Conservation (phyloP, 1,140 invertebrate species). For the Babylonia areolata region DNA sequence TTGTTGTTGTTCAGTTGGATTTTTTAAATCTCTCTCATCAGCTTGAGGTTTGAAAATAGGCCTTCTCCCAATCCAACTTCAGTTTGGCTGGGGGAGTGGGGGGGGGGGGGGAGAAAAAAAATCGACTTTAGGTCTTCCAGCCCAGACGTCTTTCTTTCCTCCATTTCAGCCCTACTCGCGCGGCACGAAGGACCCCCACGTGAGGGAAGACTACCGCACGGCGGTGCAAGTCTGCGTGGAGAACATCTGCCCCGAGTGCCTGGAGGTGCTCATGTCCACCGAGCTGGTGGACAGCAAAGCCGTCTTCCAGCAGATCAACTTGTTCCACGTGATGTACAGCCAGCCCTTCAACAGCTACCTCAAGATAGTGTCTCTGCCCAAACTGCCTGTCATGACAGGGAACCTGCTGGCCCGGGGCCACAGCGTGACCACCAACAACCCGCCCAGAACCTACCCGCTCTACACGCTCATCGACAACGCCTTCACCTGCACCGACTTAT, state of each 20-base stretch:
- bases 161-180: neutral
- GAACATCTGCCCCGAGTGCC: constrained; percentile 50
- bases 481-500: constrained; percentile 55
- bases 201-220: constrained; percentile 46
- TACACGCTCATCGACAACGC: constrained; percentile 60
- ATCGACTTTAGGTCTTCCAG: neutral
- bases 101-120: too few species aligned
- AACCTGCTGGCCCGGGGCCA: constrained; percentile 53
- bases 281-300: constrained; percentile 44
- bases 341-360: constrained; percentile 48
- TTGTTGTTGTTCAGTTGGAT: too few species aligned
- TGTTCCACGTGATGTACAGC: constrained; percentile 60
- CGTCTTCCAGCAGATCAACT: constrained; percentile 60
- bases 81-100: too few species aligned
- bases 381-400: constrained; percentile 58
- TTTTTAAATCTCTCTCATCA: too few species aligned
- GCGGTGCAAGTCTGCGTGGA: constrained; percentile 55
- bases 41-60: too few species aligned
- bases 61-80: too few species aligned
- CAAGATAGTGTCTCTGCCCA: constrained; percentile 43
- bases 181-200: neutral
- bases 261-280: constrained; percentile 54
- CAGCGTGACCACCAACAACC: constrained; percentile 49
- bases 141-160: neutral
- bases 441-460: constrained; percentile 63